Conservation (phyloP, 2,888 invertebrate species). For the Apodemia duryi region DNA sequence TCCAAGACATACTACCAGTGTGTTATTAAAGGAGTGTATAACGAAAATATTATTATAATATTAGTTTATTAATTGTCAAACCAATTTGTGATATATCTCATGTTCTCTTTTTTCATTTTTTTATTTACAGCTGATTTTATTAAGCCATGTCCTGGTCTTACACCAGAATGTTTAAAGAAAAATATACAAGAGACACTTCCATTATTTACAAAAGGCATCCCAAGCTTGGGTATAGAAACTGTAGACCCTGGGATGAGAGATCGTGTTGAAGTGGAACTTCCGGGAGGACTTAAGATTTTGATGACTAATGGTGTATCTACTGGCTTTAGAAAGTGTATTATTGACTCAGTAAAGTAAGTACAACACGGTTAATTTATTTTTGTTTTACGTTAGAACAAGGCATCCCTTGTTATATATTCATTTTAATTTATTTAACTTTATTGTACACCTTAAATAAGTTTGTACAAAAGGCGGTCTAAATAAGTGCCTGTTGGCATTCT, state of each 20-base stretch:
- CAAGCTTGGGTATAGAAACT: conserved; percentile 43
- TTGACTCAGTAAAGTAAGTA: conserved; percentile 50
- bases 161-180: conserved; percentile 49
- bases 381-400: too few species aligned
- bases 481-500: too few species aligned
- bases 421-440: too few species aligned
- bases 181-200: conserved; percentile 49
- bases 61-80: too few species aligned
- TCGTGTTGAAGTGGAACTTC: conserved; percentile 39
- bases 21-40: too few species aligned
- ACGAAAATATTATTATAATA: too few species aligned
- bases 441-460: too few species aligned
- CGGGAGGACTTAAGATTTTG: conserved; percentile 51
- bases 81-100: too few species aligned
- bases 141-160: conserved; percentile 44
- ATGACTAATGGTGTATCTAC: conserved; percentile 47
- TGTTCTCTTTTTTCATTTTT: conserved; percentile 7
- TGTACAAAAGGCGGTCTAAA: too few species aligned
- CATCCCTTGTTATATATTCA: too few species aligned
- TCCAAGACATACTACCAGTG: too few species aligned
- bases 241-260: conserved; percentile 48
- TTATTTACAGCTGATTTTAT: conserved; percentile 45
- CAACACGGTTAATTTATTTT: not conserved
- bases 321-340: conserved; percentile 53
- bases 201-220: conserved; percentile 48